Conservation (phyloP, 2,797 vertebrate species). For the Mormyrops attenuatus region DNA sequence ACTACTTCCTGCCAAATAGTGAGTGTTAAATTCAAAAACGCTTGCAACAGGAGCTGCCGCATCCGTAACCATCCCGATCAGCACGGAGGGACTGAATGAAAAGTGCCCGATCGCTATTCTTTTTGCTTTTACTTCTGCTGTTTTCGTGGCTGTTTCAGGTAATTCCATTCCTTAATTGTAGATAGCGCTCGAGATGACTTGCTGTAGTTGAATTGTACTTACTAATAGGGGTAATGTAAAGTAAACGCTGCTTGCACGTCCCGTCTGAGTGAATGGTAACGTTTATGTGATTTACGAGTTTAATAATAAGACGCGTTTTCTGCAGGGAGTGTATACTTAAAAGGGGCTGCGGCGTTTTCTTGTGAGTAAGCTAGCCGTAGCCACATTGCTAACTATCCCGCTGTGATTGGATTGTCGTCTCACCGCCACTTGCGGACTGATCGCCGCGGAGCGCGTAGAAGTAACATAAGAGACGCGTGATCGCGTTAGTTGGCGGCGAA, state of each 20-base stretch:
- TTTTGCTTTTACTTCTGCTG: background rate
- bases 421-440: background rate
- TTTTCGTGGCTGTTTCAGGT: background rate
- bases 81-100: constrained; percentile 12
- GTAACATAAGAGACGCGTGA: background rate
- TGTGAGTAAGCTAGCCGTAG: background rate
- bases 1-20: constrained; percentile 52
- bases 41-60: constrained; percentile 22
- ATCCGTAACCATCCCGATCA: background rate
- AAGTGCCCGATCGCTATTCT: background rate
- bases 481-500: background rate
- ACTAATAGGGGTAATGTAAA: background rate
- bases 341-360: background rate
- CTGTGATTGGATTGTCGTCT: background rate
- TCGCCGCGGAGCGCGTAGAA: background rate
- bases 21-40: constrained; percentile 20
- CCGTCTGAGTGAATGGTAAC: background rate
- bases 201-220: background rate
- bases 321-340: background rate
- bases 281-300: background rate
- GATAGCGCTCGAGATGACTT: background rate
- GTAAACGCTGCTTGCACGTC: background rate
- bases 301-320: background rate
- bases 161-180: background rate
- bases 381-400: background rate